Evolutionary conservation across 2,888 invertebrate species (phyloP).

Genomic region (Pandemis corylana): DNA sequence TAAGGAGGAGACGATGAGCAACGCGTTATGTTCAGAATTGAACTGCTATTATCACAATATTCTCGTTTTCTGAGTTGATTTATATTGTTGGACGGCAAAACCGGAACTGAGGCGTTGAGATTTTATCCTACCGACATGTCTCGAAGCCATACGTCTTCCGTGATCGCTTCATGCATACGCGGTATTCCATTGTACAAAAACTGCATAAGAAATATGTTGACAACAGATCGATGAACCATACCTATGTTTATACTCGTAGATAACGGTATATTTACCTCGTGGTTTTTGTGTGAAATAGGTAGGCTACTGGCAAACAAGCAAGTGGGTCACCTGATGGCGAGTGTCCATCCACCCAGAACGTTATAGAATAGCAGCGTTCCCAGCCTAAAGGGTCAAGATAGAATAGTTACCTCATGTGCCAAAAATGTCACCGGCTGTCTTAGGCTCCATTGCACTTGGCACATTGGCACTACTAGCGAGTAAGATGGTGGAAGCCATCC

Average conservation of each 20-base stretch:
- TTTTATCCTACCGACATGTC: constrained; percentile 46
- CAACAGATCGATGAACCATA: neutral
- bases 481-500: too few species aligned
- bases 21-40: neutral
- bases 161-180: constrained; percentile 55
- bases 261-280: too few species aligned
- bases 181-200: constrained; percentile 44
- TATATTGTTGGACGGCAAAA: constrained; percentile 46
- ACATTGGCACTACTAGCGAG: too few species aligned
- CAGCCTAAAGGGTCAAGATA: too few species aligned
- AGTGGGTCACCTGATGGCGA: too few species aligned
- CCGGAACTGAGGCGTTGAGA: constrained; percentile 58
- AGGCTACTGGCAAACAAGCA: too few species aligned
- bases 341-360: too few species aligned
- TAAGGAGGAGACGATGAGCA: neutral
- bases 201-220: neutral
- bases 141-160: constrained; percentile 51
- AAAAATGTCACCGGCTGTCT: too few species aligned
- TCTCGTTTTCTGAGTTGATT: neutral
- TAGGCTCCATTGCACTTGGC: too few species aligned
- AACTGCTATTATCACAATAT: neutral
- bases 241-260: neutral
- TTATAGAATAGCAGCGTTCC: too few species aligned
- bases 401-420: too few species aligned
- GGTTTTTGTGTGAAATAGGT: too few species aligned